Conservation (phyloP, 2,888 invertebrate species). For the Geotrupes spiniger region DNA sequence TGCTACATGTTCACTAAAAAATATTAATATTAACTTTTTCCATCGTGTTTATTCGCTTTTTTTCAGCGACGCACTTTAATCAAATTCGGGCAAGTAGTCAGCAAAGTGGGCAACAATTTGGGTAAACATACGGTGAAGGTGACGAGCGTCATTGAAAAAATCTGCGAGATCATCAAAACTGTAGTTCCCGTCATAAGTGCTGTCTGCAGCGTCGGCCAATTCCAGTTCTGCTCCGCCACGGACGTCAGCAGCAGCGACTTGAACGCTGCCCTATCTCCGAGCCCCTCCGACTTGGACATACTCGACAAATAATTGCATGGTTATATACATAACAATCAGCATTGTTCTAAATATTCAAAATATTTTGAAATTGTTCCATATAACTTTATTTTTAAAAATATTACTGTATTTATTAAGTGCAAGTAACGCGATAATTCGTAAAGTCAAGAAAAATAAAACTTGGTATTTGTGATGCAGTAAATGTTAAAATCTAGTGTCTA, state of each 20-base stretch:
- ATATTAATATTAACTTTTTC: too few relatives aligned
- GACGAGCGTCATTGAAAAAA: slow-evolving; percentile 42
- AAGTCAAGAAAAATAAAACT: too few relatives aligned
- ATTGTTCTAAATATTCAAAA: too few relatives aligned
- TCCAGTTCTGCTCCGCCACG: slow-evolving; percentile 45
- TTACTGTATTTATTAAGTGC: too few relatives aligned
- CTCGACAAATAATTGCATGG: slow-evolving; percentile 7
- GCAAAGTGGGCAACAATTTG: slow-evolving; percentile 42
- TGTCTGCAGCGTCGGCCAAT: slow-evolving; percentile 47
- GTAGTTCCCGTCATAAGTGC: slow-evolving; percentile 46
- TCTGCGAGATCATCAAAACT: slow-evolving; percentile 47
- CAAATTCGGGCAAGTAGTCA: slow-evolving; percentile 43
- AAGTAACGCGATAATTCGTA: too few relatives aligned
- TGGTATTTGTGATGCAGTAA: too few relatives aligned
- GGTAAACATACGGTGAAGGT: slow-evolving; percentile 43
- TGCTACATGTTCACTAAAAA: too few relatives aligned
- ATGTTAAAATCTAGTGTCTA: too few relatives aligned
- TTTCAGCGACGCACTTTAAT: slow-evolving; percentile 41
- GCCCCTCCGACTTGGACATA: slow-evolving; percentile 18
- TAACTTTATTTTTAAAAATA: too few relatives aligned
- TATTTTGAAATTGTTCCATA: too few relatives aligned
- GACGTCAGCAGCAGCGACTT: slow-evolving; percentile 39
- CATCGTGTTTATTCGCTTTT: too few relatives aligned
- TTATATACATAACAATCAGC: too few relatives aligned
- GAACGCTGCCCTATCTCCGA: slow-evolving; percentile 34